Evolutionary conservation across 2,888 invertebrate genomes (phyloP).

Genomic region (Oasisia sp.): DNA sequence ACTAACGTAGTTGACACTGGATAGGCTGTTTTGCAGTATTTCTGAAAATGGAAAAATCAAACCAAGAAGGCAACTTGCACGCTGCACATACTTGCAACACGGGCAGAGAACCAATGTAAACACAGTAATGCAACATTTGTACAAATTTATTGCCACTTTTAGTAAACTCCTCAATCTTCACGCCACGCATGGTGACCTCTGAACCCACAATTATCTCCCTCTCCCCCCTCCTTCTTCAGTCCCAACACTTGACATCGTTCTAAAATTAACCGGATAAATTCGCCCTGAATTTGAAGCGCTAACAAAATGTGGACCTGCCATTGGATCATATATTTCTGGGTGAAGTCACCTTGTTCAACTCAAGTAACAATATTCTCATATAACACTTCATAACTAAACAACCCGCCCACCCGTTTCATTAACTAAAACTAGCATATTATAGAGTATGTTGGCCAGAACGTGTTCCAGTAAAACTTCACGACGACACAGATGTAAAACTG

Average conservation of each 20-base stretch:
- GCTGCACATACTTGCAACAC: no score
- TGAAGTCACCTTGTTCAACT: conserved; percentile 1
- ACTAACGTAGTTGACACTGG: no score
- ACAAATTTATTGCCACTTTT: conserved; percentile 13
- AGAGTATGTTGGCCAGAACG: conserved; percentile 4
- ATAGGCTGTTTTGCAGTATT: no score
- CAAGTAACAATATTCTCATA: neutral
- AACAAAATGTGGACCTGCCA: conserved; percentile 17
- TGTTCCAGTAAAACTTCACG: neutral
- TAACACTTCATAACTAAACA: neutral
- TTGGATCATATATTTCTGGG: neutral
- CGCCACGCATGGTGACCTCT: neutral
- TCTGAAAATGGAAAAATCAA: no score
- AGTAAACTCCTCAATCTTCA: neutral
- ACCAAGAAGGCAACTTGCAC: no score
- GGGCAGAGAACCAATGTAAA: neutral
- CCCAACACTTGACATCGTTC: neutral
- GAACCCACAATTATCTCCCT: neutral
- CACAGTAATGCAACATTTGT: neutral
- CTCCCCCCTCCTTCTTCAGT: neutral
- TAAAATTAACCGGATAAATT: conserved; percentile 13
- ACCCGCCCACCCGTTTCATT: neutral
- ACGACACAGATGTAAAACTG: neutral
- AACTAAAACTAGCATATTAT: neutral
- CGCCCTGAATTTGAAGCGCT: neutral